Percentiles rank a stretch among this genome's conserved stretches.
These are phyloP conservation scores for Paraplagusia blochii DNA, from an alignment of 2,113 vertebrate species.

Conservation along the genomic window DNA sequence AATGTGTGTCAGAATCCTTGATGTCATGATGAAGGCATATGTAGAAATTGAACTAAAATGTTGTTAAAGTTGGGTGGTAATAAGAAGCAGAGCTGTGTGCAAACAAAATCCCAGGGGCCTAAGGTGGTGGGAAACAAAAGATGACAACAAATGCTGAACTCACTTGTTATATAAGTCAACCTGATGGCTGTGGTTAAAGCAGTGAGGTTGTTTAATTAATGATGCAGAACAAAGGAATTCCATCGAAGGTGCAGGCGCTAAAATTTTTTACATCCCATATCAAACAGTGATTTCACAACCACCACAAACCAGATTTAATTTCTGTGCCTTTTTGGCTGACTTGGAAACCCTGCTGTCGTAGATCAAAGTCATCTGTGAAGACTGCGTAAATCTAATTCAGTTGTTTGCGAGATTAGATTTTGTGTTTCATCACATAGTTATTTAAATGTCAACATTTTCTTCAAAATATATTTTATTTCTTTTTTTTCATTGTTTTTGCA, in stretches of 20 bases:
- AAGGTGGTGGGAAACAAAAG: conserved; percentile 8
- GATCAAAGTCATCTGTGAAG: too few relatives aligned
- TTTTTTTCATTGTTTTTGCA: too few relatives aligned
- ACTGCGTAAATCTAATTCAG: too few relatives aligned
- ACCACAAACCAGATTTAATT: too few relatives aligned
- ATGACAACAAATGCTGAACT: neutral
- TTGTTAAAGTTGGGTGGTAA: neutral
- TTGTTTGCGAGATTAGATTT: too few relatives aligned
- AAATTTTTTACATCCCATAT: neutral
- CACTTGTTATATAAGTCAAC: neutral
- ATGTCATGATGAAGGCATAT: neutral
- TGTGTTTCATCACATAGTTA: too few relatives aligned
- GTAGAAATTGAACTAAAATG: neutral
- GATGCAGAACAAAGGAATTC: neutral
- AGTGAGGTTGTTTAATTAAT: neutral
- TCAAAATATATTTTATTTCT: too few relatives aligned
- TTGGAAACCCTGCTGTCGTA: too few relatives aligned
- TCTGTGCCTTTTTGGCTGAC: too few relatives aligned
- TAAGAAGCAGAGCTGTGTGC: conserved; percentile 4
- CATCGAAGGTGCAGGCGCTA: neutral
- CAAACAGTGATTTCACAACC: too few relatives aligned
- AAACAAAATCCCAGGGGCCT: neutral
- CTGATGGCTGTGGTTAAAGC: conserved; percentile 2
- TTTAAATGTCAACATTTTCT: too few relatives aligned
- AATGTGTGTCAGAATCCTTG: neutral